Conservation (phyloP, 2,888 invertebrate genomes). For the Zonitis immaculata region DNA sequence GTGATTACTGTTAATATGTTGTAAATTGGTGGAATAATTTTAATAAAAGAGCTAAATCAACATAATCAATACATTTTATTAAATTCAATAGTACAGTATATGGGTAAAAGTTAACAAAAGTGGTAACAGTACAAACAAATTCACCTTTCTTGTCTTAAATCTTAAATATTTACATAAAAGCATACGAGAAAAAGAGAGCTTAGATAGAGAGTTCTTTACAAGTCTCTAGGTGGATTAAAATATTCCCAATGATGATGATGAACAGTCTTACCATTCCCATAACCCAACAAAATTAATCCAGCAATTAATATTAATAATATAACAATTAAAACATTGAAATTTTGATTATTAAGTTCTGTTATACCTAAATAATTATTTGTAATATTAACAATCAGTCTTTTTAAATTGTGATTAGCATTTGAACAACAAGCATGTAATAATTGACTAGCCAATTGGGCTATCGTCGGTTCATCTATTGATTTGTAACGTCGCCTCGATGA, state of each 20-base stretch:
- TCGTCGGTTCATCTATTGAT: conserved; percentile 59
- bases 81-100: neutral
- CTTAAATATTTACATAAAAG: conserved; percentile 13
- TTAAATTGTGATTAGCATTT: conserved; percentile 60
- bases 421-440: conserved; percentile 65
- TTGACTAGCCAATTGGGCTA: conserved; percentile 66
- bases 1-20: no score
- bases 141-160: conserved; percentile 1
- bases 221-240: conserved; percentile 72
- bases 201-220: conserved; percentile 26
- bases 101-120: conserved; percentile 9
- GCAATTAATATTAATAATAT: conserved; percentile 75
- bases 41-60: no score
- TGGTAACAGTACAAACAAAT: conserved; percentile 15
- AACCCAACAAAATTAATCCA: conserved; percentile 69
- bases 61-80: neutral
- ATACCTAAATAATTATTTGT: conserved; percentile 57
- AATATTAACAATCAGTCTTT: conserved; percentile 64
- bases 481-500: conserved; percentile 29
- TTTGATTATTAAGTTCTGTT: conserved; percentile 61
- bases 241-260: conserved; percentile 87
- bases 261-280: conserved; percentile 62
- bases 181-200: conserved; percentile 10
- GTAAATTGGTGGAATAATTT: no score
- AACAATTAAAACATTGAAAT: conserved; percentile 71